These are phyloP conservation scores for Dasyprocta punctata DNA, from an alignment of 2,113 vertebrate genomes.

Conservation along the genomic window DNA sequence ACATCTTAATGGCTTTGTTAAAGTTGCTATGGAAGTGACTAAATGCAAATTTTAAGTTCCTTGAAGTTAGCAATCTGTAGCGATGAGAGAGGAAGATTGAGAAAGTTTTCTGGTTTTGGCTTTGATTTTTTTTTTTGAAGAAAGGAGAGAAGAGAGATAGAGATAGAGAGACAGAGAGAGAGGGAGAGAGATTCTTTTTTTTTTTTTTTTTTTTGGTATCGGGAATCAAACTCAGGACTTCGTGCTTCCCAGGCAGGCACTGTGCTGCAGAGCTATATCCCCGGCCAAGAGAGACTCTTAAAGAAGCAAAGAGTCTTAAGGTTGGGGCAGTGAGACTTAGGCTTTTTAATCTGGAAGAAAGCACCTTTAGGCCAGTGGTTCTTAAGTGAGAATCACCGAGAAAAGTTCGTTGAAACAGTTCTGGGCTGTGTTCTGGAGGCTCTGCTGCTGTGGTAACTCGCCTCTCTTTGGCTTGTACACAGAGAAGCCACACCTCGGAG, in stretches of 20 bases:
- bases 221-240: too few relatives aligned
- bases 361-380: not conserved
- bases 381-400: not conserved
- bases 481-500: not conserved
- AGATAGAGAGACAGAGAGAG: too few relatives aligned
- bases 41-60: constrained; percentile 51
- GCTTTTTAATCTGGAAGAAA: not conserved
- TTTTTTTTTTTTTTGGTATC: too few relatives aligned
- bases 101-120: not conserved
- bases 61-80: constrained; percentile 47
- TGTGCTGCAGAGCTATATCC: too few relatives aligned
- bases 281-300: not conserved
- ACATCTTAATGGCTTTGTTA: constrained; percentile 56
- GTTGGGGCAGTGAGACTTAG: not conserved
- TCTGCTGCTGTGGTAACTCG: not conserved
- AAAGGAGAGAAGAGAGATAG: not conserved
- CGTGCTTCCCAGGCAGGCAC: too few relatives aligned
- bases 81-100: constrained; percentile 17
- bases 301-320: not conserved
- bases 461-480: not conserved
- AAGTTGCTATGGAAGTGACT: constrained; percentile 70
- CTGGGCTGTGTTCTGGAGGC: not conserved
- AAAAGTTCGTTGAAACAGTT: not conserved
- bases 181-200: too few relatives aligned
- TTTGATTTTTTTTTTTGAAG: not conserved